Evolutionary conservation across 1,140 invertebrate species (phyloP).

Genomic region (Elymnias hypermnestra): DNA sequence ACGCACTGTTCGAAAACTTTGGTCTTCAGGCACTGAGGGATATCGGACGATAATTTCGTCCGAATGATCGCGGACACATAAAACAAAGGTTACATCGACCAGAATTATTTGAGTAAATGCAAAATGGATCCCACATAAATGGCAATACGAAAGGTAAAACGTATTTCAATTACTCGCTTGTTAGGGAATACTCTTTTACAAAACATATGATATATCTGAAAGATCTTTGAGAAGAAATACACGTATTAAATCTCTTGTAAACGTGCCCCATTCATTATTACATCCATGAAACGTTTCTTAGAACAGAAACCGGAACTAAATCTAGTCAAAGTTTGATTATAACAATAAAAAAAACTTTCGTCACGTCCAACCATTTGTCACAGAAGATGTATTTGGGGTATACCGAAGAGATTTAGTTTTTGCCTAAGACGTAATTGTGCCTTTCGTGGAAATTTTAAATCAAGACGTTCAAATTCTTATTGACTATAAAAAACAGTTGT

Average conservation of each 20-base stretch:
- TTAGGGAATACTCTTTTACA: no score
- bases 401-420: neutral
- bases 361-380: neutral
- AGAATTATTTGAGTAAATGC: no score
- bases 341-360: neutral
- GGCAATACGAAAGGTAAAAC: neutral
- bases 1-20: no score
- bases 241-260: no score
- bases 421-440: neutral
- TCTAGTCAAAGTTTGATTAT: neutral
- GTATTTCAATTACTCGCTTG: conserved; percentile 4
- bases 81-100: no score
- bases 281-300: no score
- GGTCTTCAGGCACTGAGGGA: no score
- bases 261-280: no score
- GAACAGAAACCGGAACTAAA: neutral
- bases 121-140: no score
- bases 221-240: no score
- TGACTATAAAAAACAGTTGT: neutral
- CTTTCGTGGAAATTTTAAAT: neutral
- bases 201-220: neutral
- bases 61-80: no score
- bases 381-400: neutral
- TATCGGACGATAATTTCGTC: no score
- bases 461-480: neutral